Conservation (phyloP, 2,888 invertebrate species). For the Quadriops clusia region DNA sequence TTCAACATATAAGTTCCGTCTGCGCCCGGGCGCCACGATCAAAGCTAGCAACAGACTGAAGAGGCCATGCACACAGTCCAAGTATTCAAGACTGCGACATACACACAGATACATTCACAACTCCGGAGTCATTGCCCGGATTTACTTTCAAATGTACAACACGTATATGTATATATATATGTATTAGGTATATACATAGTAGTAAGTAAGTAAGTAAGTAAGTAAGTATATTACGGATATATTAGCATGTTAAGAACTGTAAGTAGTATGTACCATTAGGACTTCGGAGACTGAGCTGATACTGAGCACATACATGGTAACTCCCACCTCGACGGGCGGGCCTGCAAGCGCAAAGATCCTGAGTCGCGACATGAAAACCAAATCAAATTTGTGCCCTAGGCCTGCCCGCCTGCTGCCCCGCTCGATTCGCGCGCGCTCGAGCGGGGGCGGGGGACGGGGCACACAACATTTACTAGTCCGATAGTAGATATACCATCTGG, state of each 20-base stretch:
- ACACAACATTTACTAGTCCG: constrained; percentile 20
- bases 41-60: constrained; percentile 28
- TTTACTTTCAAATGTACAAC: constrained; percentile 18
- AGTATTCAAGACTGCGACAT: constrained; percentile 46
- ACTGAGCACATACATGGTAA: constrained; percentile 96
- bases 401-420: constrained; percentile 31
- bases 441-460: constrained; percentile 27
- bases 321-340: constrained; percentile 93
- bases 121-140: constrained; percentile 15
- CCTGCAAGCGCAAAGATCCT: constrained; percentile 53
- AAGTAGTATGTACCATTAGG: constrained; percentile 64
- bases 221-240: too few relatives aligned
- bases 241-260: constrained; percentile 20
- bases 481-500: constrained; percentile 65
- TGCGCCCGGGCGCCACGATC: constrained; percentile 20
- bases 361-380: constrained; percentile 23
- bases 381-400: constrained; percentile 31
- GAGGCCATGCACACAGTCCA: constrained; percentile 48
- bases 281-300: constrained; percentile 98
- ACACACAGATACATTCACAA: constrained; percentile 28
- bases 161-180: constrained; percentile 16
- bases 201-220: constrained; percentile 9
- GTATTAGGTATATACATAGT: constrained; percentile 10
- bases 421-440: constrained; percentile 25
- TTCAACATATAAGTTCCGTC: constrained; percentile 10